Base-by-base conservation (phyloP, 2,888 invertebrate genomes). In the Drosophila macrothrix region DNA sequence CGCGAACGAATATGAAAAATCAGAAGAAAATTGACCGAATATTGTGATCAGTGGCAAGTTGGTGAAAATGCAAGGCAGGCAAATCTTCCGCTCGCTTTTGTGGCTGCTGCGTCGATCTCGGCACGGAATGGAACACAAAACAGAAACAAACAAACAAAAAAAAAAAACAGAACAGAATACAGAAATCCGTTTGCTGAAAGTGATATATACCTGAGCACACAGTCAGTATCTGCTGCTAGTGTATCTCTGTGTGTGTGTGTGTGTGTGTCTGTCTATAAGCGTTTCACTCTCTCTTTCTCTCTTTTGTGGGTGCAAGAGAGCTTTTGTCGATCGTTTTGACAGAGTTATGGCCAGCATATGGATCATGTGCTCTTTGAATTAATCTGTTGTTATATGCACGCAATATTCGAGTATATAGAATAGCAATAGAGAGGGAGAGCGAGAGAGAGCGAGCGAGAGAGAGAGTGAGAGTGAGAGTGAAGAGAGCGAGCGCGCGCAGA, bases 171-270 rank as follows among this genome's bases (percentile, higher is more conserved):
- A 84, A 86, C 80, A 63, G 78, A 65, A 77, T 79, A 49, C 78
- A 63, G 80, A 86, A 85, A 83, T 80, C 71, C 69, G 80, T 80
- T 80, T 86, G 33, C 91, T 86, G 82, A 89, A 82, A 76, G 71
- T 73, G 81, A 80, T 76, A 85, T 83, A 78, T 76, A 73, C 28
- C 19, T 56, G 39, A n/a, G 14, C 25, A 52, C 66, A 54, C 59
- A 56, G 29, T 5, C 50, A 67, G 60, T 52, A 61, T 54, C 56
- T n/a, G 56, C 37, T 28, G 28, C n/a, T 14, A 7, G 14, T 9
- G 25, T 35, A 31, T 14, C 5, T 22, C 6, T 54, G 54, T 31
- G 31, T 70, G 66, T 43, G 50, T 9, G 43, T 41, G 41, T 43
- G 43, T 6, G 41, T 10, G 14, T 25, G 16, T 49, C 52, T 7